These are phyloP conservation scores for Cynodonichthys magdalenae DNA, from an alignment of 2,797 vertebrate species.

Conservation along the genomic window DNA sequence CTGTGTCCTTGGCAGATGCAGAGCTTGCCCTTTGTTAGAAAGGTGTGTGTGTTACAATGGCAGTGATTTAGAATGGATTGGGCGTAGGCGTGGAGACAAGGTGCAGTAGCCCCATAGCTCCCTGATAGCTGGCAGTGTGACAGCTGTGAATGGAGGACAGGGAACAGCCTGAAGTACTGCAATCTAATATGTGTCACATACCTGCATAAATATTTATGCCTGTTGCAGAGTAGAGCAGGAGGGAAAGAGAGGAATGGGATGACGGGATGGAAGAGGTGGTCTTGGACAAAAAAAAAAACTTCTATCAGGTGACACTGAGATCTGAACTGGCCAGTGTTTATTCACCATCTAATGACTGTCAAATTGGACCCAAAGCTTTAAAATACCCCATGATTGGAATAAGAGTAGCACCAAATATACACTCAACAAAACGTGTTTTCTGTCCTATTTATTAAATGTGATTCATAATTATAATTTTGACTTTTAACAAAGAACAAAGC, in stretches of 20 bases:
- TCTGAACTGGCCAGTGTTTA: conserved; percentile 37
- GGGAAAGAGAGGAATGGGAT: conserved; percentile 23
- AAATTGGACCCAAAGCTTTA: conserved; percentile 15
- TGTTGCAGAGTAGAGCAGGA: conserved; percentile 62
- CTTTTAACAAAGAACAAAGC: not conserved
- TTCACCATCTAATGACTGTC: conserved; percentile 18
- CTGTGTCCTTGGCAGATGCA: conserved; percentile 83
- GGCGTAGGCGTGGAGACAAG: conserved; percentile 81
- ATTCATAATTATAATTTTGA: not conserved
- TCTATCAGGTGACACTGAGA: conserved; percentile 69
- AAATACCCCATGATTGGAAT: conserved; percentile 3
- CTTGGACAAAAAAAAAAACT: conserved; percentile 54
- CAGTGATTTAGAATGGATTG: conserved; percentile 83
- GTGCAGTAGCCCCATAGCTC: conserved; percentile 80
- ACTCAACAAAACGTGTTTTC: conserved; percentile 8
- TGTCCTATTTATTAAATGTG: not conserved
- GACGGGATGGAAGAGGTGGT: conserved; percentile 58
- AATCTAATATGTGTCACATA: conserved; percentile 84
- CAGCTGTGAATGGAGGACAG: conserved; percentile 84
- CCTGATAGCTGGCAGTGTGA: conserved; percentile 81
- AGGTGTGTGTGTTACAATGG: conserved; percentile 80
- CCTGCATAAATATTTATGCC: conserved; percentile 84
- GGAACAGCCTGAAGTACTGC: conserved; percentile 83
- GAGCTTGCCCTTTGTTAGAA: conserved; percentile 83
- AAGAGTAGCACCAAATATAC: not conserved